These are phyloP conservation scores for Morpho deidamia DNA, from an alignment of 2,888 invertebrate genomes.

Conservation along the genomic window DNA sequence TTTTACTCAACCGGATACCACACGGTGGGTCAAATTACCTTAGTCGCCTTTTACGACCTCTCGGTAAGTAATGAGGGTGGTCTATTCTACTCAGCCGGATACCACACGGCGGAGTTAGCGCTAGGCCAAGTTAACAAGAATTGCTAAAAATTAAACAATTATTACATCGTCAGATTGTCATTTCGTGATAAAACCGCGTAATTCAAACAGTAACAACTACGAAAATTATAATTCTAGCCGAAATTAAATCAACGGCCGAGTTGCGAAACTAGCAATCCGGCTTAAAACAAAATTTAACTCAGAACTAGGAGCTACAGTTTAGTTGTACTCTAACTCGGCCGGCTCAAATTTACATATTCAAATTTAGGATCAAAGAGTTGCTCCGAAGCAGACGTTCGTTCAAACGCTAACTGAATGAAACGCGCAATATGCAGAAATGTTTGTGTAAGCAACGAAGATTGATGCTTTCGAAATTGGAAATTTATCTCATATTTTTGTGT, in stretches of 20 bases:
- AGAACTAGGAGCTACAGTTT: constrained; percentile 6
- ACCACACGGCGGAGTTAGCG: too few relatives aligned
- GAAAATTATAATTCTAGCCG: neutral
- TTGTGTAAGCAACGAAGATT: neutral
- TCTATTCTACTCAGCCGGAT: too few relatives aligned
- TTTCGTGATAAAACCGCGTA: too few relatives aligned
- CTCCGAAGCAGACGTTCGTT: constrained; percentile 11
- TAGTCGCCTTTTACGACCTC: too few relatives aligned
- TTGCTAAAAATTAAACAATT: too few relatives aligned
- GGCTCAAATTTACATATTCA: constrained; percentile 50
- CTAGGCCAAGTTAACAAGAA: too few relatives aligned
- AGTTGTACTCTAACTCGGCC: constrained; percentile 7
- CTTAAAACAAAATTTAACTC: constrained; percentile 6
- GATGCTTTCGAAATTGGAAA: neutral
- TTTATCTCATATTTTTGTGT: neutral
- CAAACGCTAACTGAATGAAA: constrained; percentile 9
- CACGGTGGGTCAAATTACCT: too few relatives aligned
- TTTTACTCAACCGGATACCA: too few relatives aligned
- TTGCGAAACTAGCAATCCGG: neutral
- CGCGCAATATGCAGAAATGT: constrained; percentile 4
- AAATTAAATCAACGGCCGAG: neutral
- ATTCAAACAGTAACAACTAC: too few relatives aligned
- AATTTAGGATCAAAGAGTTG: constrained; percentile 51
- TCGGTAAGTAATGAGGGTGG: too few relatives aligned
- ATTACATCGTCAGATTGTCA: too few relatives aligned